Evolutionary conservation across 1,140 invertebrate genomes (phyloP).

Genomic region (Drosophila tani): DNA sequence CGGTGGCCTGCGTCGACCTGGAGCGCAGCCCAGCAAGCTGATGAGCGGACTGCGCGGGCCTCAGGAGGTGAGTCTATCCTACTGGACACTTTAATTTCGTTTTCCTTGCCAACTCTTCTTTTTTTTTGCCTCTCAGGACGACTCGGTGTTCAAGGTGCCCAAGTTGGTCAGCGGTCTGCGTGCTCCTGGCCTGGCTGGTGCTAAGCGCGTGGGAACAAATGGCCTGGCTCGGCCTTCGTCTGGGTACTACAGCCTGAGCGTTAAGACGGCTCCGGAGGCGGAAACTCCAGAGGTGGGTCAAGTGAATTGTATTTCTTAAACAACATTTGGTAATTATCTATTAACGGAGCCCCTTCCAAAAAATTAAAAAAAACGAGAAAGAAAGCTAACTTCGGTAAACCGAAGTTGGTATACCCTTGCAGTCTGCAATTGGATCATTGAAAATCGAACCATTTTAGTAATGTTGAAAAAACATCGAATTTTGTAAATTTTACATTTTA

Average conservation of each 20-base stretch:
- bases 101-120: not conserved
- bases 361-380: too few species aligned
- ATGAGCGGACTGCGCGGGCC: conserved; percentile 22
- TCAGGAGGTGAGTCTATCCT: conserved; percentile 40
- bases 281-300: conserved; percentile 61
- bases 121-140: conserved; percentile 36
- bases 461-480: too few species aligned
- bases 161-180: conserved; percentile 71
- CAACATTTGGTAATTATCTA: too few species aligned
- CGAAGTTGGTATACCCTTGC: too few species aligned
- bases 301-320: not conserved
- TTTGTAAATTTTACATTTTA: too few species aligned
- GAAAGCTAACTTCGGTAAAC: too few species aligned
- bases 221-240: conserved; percentile 78
- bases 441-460: too few species aligned
- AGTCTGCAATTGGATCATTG: too few species aligned
- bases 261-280: conserved; percentile 53
- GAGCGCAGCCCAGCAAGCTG: conserved; percentile 34
- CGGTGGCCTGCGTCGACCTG: conserved; percentile 46
- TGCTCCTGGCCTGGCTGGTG: conserved; percentile 44
- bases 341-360: too few species aligned
- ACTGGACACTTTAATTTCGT: not conserved
- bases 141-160: conserved; percentile 71
- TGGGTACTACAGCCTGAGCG: conserved; percentile 76
- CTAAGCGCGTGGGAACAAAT: conserved; percentile 55